Evolutionary conservation across 2,888 invertebrate species (phyloP).

Genomic region (Dolichopus griseipennis): DNA sequence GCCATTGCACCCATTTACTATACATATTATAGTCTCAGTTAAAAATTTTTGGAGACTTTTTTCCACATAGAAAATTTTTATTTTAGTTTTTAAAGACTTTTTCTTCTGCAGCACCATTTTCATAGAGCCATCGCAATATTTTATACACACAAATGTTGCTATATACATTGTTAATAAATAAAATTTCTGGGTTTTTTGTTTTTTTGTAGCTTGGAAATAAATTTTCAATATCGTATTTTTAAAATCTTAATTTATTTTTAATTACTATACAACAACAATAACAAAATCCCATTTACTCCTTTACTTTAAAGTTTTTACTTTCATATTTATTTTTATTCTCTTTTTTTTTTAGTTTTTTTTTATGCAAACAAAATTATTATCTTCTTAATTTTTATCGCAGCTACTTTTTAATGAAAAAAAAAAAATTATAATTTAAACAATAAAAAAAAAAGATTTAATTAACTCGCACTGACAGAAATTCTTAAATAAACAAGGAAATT

Average conservation of each 20-base stretch:
- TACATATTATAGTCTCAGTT: too few species aligned
- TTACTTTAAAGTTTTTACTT: not conserved
- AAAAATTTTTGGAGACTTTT: too few species aligned
- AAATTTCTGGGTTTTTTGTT: not conserved
- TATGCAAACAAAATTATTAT: conserved; percentile 3
- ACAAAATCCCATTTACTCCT: not conserved
- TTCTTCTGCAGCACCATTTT: too few species aligned
- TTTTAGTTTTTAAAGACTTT: too few species aligned
- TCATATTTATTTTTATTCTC: not conserved
- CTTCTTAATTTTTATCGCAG: not conserved
- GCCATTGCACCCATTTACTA: not conserved
- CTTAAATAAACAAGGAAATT: not conserved
- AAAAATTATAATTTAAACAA: not conserved
- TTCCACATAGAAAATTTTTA: too few species aligned
- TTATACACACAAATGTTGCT: not conserved
- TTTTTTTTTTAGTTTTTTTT: not conserved
- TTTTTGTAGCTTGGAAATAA: not conserved
- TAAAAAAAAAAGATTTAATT: conserved; percentile 3
- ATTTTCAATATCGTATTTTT: conserved; percentile 3
- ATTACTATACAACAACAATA: not conserved
- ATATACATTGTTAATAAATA: conserved; percentile 1
- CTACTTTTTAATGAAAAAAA: not conserved
- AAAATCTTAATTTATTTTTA: conserved; percentile 4
- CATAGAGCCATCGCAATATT: too few species aligned
- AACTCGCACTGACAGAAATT: conserved; percentile 6